Percentiles rank a stretch among this genome's conserved stretches.
These are phyloP conservation scores for Charaxes varanes DNA, from an alignment of 1,140 invertebrate species.

Conservation along the genomic window DNA sequence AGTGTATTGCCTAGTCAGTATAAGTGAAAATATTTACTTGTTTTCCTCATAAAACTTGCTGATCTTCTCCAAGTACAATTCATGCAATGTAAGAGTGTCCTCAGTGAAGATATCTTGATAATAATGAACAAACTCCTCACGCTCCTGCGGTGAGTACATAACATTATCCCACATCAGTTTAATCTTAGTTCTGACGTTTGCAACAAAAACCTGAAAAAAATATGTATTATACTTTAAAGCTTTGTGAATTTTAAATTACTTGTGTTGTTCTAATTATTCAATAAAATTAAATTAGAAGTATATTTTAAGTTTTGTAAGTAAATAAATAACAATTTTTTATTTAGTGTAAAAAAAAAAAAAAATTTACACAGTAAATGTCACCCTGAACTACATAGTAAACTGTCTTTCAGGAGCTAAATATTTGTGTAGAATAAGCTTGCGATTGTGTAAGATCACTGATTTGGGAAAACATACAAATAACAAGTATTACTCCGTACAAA, in stretches of 20 bases:
- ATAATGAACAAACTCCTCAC: slow-evolving; percentile 78
- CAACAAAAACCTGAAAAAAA: slow-evolving; percentile 76
- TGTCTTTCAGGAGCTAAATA: no score
- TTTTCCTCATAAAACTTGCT: slow-evolving; percentile 80
- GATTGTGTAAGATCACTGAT: no score
- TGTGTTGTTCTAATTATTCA: no score
- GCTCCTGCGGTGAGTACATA: slow-evolving; percentile 77
- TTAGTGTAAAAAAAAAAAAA: slow-evolving; percentile 7
- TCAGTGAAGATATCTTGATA: slow-evolving; percentile 81
- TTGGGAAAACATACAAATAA: no score
- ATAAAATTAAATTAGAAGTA: no score
- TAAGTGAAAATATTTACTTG: slow-evolving; percentile 62
- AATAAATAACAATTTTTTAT: no score
- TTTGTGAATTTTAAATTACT: no score
- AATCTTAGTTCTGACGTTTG: slow-evolving; percentile 80
- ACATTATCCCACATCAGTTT: slow-evolving; percentile 83
- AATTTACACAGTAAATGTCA: slow-evolving; percentile 1
- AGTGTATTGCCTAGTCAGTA: slow-evolving; percentile 5
- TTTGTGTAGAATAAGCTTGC: no score
- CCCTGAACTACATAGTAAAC: no score
- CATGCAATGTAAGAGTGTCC: slow-evolving; percentile 82
- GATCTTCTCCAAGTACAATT: slow-evolving; percentile 81
- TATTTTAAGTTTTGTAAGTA: no score
- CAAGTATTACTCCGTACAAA: no score
- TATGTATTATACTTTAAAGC: no score